These are phyloP conservation scores for Polyergus mexicanus DNA, from an alignment of 1,140 invertebrate genomes.

Conservation along the genomic window DNA sequence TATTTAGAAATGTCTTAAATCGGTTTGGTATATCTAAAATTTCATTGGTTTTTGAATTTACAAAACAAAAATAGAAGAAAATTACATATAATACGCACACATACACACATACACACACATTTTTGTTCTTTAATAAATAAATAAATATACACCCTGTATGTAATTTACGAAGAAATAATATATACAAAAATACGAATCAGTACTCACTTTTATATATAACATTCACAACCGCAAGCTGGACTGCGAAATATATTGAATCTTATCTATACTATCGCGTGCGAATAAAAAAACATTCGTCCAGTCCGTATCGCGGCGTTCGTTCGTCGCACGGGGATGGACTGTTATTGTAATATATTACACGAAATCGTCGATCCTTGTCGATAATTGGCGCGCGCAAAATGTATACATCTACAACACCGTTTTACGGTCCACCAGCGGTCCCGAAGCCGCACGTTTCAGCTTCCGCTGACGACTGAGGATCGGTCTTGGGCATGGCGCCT, in stretches of 20 bases:
- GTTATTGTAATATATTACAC: slow-evolving; percentile 1
- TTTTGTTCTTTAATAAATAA: background rate
- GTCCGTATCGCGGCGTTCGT: background rate
- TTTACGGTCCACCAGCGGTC: background rate
- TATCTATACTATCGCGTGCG: slow-evolving; percentile 31
- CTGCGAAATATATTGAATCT: background rate
- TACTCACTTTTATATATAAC: slow-evolving; percentile 26
- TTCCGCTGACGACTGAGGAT: slow-evolving; percentile 72
- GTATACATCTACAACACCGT: slow-evolving; percentile 24
- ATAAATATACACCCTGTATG: background rate
- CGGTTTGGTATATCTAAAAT: background rate
- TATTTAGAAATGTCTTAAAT: background rate
- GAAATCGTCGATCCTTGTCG: slow-evolving; percentile 4
- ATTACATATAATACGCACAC: background rate
- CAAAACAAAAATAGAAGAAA: background rate
- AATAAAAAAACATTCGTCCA: background rate
- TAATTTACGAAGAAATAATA: background rate
- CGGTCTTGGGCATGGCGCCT: slow-evolving; percentile 68
- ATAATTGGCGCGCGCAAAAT: slow-evolving; percentile 48
- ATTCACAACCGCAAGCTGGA: background rate
- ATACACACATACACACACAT: too few relatives aligned
- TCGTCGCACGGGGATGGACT: background rate
- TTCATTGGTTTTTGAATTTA: background rate
- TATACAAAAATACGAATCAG: background rate
- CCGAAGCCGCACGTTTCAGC: slow-evolving; percentile 72